Percentiles rank a stretch among this genome's conserved stretches.
Evolutionary conservation across 2,888 invertebrate species (phyloP).

Genomic region (Thymelicus sylvestris): DNA sequence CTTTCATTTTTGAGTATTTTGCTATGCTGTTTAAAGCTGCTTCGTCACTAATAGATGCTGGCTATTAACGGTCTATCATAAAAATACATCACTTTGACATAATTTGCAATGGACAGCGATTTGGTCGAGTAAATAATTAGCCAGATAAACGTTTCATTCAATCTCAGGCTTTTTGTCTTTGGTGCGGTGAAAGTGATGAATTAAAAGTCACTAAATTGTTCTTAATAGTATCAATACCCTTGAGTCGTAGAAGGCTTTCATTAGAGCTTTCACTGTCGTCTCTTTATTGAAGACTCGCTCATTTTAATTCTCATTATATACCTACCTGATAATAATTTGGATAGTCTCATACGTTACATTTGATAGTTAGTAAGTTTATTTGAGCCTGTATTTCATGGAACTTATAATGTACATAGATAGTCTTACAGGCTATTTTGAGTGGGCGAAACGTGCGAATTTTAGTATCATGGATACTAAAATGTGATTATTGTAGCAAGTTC

Average conservation of each 20-base stretch:
- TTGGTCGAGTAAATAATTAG: background rate
- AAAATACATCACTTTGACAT: constrained; percentile 2
- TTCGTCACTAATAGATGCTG: background rate
- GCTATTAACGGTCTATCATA: background rate
- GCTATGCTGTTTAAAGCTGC: too few species aligned
- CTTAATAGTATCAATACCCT: too few species aligned
- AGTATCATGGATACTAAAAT: too few species aligned
- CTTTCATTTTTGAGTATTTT: too few species aligned
- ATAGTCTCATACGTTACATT: too few species aligned
- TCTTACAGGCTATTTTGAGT: too few species aligned
- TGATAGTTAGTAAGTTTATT: too few species aligned
- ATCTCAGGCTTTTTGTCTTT: background rate
- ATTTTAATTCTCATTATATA: background rate
- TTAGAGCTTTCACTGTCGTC: constrained; percentile 3
- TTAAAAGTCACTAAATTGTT: background rate
- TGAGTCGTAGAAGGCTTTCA: background rate
- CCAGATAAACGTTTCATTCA: background rate
- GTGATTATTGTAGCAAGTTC: background rate
- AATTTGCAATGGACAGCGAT: background rate
- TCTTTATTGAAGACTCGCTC: background rate
- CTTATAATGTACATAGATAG: too few species aligned
- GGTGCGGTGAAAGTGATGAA: background rate
- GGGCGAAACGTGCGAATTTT: too few species aligned
- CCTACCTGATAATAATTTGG: background rate
- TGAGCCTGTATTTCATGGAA: too few species aligned